phyloP scores from a whole-genome alignment of 2,113 vertebrate genomes.

The Pagrus major region DNA sequence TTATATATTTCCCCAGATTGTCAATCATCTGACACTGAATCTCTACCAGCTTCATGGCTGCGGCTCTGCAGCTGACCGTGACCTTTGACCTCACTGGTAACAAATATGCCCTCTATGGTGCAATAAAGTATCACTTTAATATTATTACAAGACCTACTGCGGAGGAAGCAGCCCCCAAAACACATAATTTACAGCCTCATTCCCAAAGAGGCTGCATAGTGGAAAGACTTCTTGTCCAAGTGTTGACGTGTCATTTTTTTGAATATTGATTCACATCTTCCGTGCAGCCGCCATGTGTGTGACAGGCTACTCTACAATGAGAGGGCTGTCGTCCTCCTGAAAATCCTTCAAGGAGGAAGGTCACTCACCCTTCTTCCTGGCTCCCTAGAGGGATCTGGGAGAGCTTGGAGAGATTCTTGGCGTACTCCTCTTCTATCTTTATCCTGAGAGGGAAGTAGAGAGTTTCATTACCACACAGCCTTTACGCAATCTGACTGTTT shows the following conservation, averaged over 20 bases:
- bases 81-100: constrained; percentile 12
- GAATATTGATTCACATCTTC: constrained; percentile 15
- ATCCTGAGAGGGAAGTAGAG: constrained; percentile 86
- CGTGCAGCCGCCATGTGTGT: neutral
- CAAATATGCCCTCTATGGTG: neutral
- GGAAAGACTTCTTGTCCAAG: constrained; percentile 12
- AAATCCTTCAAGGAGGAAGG: neutral
- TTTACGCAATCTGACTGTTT: constrained; percentile 42
- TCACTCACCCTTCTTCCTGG: constrained; percentile 97
- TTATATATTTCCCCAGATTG: neutral
- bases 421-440: constrained; percentile 99
- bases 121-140: constrained; percentile 24
- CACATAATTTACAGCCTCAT: constrained; percentile 2
- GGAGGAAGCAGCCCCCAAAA: neutral
- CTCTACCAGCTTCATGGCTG: neutral
- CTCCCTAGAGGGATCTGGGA: constrained; percentile 94
- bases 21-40: neutral
- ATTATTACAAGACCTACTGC: neutral
- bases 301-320: constrained; percentile 6
- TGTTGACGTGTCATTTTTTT: neutral
- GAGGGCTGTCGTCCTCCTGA: neutral
- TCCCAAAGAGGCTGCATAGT: neutral
- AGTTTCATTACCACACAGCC: constrained; percentile 57
- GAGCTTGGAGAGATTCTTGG: constrained; percentile 96
- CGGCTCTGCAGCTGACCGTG: neutral